Base-by-base conservation (phyloP, 2,797 vertebrate species). In the Scolopax bukidnonensis region DNA sequence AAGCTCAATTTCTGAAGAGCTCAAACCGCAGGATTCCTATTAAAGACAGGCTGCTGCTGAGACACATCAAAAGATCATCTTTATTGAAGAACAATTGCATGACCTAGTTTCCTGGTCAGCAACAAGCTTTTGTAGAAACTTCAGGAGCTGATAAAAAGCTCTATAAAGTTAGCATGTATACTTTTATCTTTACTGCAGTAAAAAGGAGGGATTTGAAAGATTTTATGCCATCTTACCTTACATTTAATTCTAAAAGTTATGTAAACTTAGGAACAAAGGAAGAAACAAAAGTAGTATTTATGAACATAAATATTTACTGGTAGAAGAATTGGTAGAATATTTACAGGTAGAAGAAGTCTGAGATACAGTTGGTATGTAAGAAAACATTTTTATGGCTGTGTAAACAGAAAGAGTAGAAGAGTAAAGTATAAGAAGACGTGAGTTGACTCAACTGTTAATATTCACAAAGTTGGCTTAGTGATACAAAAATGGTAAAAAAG, bases 101-200 rank as follows among this genome's bases (percentile, higher is more conserved):
- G 97, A 97, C 97, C 97, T 95, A 97, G 86, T 97, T 98, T 98
- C 79, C 92, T 96, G 93, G 92, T 95, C 95, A 97, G 92, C 67
- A 96, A 90, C 75, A 92, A 25, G 60, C 73, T 96, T 97, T 96
- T 97, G 80, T 77, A 93, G 92, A 97, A 97, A 96, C 61, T 97
- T 97, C 87, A 94, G 92, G 86, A 97, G 56, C 91, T 96, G 84
- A 96, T 96, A 94, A 97, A 98, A 96, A 95, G 57, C 70, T 95
- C 82, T 59, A 60, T 87, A 91, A 95, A 97, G 51, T 87, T 95
- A 93, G 38, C 45, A 74, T 80, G 24, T 36, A 14, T 48, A 90
- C 87, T 97, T 97, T 97, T 90, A 96, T 96, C 93, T 91, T 87
- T 77, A 63, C 28, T 95, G 38, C 65, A 45, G 8, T 78, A 67